Base-by-base conservation (phyloP, 1,140 invertebrate species). In the Argopecten irradians region DNA sequence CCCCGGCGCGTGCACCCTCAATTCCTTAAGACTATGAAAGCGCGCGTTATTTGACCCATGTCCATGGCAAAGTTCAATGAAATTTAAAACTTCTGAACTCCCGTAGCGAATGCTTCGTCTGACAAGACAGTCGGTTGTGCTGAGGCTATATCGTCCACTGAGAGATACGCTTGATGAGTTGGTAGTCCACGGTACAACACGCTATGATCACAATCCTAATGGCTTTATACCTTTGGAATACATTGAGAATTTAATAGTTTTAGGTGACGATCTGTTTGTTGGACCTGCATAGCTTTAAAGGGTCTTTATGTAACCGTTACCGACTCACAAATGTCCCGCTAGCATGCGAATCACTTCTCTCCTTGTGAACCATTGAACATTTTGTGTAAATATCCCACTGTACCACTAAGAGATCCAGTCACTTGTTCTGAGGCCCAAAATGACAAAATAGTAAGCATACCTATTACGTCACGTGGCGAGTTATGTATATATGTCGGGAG, bases 401-500 rank as follows among this genome's bases (percentile, higher is more conserved):
- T 71, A 71, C 55, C 55, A 71, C 19, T 71, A 3, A 11, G 55
- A n/a, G 55, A 71, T 71, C 55, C n/a, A 71, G 55, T 71, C 55
- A 71, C 55, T 71, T 71, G 55, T 71, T 71, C n/a, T 7, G 8
- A 28, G 2, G 55, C 55, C n/a, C n/a, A 71, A 71, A 71, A 71
- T 71, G 55, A 71, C 55, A 71, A 71, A 71, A 71, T 71, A 71
- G 55, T 71, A 71, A 71, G 55, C 55, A 71, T 71, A 71, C 55
- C 55, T 71, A 71, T 71, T 71, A 71, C 55, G 55, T 71, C 55
- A 71, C 16, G 22, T 28, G 55, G 55, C 55, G 2, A 16, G 55
- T n/a, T 22, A 71, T 8, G 28, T 71, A 46, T 46, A 46, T 14
- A 71, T 71, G 43, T 46, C 13, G 9, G 55, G n/a, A 16, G 55